A percentile compares a stretch with the other conserved stretches of the same genome.
These are phyloP conservation scores for Rhinolophus ferrumequinum DNA, from an alignment of 2,113 vertebrate genomes.

Conservation along the genomic window DNA sequence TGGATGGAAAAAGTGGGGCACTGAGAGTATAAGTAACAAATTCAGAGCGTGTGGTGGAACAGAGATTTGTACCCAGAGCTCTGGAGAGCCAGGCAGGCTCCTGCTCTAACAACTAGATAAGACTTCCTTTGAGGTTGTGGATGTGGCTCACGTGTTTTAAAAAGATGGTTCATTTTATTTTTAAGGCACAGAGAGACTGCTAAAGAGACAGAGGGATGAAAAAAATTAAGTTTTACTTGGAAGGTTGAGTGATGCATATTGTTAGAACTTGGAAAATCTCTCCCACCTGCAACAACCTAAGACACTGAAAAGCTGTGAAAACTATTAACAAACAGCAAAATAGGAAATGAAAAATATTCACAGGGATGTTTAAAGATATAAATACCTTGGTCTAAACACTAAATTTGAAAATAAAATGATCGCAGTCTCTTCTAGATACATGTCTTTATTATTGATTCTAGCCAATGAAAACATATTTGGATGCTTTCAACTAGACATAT, in stretches of 20 bases:
- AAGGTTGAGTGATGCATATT: conserved; percentile 53
- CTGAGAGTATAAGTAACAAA: background rate
- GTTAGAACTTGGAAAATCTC: conserved; percentile 47
- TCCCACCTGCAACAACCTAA: conserved; percentile 47
- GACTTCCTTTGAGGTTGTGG: background rate
- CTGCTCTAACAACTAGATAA: background rate
- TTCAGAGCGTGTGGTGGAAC: background rate
- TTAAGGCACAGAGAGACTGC: conserved; percentile 25
- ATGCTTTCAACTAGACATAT: conserved; percentile 76
- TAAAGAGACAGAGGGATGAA: conserved; percentile 40
- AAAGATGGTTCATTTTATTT: conserved; percentile 41
- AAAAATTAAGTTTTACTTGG: conserved; percentile 59
- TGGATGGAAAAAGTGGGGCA: conserved; percentile 8
- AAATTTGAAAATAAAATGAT: conserved; percentile 69
- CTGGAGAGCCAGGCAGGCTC: background rate
- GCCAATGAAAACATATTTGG: conserved; percentile 65
- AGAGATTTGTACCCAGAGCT: background rate
- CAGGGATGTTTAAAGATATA: conserved; percentile 64
- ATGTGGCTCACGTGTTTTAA: background rate
- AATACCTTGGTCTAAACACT: conserved; percentile 52
- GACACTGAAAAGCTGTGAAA: conserved; percentile 59
- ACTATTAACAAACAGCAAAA: conserved; percentile 66
- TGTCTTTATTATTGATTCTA: conserved; percentile 67
- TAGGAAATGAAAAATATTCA: conserved; percentile 77
- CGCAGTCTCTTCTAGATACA: conserved; percentile 57